phyloP scores from a whole-genome alignment of 2,797 vertebrate genomes.

The Setipinna tenuifilis region DNA sequence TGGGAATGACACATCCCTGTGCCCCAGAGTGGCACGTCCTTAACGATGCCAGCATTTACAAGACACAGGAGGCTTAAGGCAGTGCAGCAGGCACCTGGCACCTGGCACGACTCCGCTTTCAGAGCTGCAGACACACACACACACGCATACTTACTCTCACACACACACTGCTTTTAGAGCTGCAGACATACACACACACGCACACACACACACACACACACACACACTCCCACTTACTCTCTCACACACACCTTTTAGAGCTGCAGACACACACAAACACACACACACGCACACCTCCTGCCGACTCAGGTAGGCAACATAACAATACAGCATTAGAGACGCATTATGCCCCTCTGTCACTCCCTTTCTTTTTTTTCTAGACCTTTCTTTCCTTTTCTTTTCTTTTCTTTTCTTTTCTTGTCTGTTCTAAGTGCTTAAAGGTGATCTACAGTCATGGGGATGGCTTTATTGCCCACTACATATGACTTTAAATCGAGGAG shows the following conservation, averaged over 20 bases:
- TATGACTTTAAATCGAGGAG: not conserved
- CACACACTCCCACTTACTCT: too few relatives aligned
- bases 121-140: conserved; percentile 35
- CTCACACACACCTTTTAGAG: too few relatives aligned
- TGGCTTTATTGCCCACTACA: not conserved
- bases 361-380: conserved; percentile 10
- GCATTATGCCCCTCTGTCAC: conserved; percentile 26
- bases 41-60: conserved; percentile 50
- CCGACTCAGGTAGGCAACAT: not conserved
- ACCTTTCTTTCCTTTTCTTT: not conserved
- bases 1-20: conserved; percentile 44
- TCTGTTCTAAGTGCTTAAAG: not conserved
- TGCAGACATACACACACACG: not conserved
- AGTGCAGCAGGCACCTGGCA: conserved; percentile 39
- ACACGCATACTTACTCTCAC: not conserved
- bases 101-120: conserved; percentile 37
- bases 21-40: conserved; percentile 31
- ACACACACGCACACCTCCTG: not conserved
- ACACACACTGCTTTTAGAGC: too few relatives aligned
- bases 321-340: conserved; percentile 43
- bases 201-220: not conserved
- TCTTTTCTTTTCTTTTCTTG: conserved; percentile 2
- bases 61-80: conserved; percentile 44
- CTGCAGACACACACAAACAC: not conserved
- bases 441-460: not conserved